phyloP scores from a whole-genome alignment of 2,888 invertebrate species.

The Caenorhabditis sp. region DNA sequence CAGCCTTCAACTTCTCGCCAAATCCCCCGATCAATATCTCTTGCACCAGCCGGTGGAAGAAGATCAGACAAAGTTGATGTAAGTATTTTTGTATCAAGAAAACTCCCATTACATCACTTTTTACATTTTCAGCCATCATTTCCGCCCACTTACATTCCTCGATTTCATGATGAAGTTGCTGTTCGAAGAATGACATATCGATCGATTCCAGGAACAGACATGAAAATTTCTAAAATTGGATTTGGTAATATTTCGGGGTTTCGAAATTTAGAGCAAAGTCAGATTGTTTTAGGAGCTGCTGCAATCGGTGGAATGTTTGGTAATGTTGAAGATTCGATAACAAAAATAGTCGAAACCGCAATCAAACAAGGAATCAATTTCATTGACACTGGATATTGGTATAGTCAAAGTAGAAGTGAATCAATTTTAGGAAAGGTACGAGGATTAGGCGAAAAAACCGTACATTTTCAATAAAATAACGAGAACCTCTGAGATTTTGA shows the following conservation, averaged over 20 bases:
- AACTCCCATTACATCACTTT: neutral
- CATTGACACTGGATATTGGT: conserved; percentile 90
- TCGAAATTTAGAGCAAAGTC: neutral
- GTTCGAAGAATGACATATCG: conserved; percentile 57
- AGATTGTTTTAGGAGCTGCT: conserved; percentile 53
- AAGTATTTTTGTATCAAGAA: neutral
- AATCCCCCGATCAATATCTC: conserved; percentile 48
- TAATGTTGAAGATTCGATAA: conserved; percentile 76
- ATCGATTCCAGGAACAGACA: conserved; percentile 76
- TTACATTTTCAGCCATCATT: conserved; percentile 34
- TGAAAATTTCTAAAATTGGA: conserved; percentile 57
- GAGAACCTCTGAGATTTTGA: no score
- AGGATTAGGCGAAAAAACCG: neutral
- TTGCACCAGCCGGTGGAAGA: conserved; percentile 37
- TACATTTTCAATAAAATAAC: conserved; percentile 6
- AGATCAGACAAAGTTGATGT: conserved; percentile 29
- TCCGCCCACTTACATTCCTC: conserved; percentile 51
- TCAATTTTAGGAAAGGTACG: conserved; percentile 80
- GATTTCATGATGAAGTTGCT: conserved; percentile 58
- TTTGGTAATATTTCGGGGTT: conserved; percentile 56
- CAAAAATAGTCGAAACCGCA: conserved; percentile 78
- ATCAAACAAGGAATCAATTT: conserved; percentile 84
- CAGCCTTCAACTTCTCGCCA: conserved; percentile 53
- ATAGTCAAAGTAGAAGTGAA: conserved; percentile 88
- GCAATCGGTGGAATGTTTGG: conserved; percentile 66